Evolutionary conservation across 2,113 vertebrate genomes (phyloP).

Genomic region (Nycticryphes semicollaris): DNA sequence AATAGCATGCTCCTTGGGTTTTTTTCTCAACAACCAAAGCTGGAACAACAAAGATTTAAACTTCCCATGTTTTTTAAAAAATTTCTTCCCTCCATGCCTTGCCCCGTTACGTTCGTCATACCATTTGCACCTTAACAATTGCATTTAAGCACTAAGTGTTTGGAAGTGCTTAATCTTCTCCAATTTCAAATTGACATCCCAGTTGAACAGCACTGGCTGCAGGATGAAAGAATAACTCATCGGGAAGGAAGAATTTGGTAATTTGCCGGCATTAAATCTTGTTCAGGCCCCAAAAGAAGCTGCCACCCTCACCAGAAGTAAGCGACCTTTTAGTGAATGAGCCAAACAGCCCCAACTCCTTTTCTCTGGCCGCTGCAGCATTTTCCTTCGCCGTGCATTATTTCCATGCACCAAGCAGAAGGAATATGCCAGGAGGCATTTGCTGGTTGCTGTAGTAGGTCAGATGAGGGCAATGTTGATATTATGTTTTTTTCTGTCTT

Average conservation of each 20-base stretch:
- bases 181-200: background rate
- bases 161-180: background rate
- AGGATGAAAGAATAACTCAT: background rate
- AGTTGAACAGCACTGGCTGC: background rate
- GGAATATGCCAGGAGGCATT: background rate
- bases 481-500: background rate
- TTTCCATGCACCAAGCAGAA: background rate
- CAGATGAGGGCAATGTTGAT: background rate
- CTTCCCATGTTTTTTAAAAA: background rate
- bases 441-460: background rate
- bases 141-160: background rate
- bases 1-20: background rate
- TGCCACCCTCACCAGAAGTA: background rate
- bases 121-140: background rate
- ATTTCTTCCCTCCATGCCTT: background rate
- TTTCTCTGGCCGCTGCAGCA: background rate
- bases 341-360: background rate
- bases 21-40: background rate
- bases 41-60: background rate
- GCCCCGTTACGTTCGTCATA: rapidly evolving
- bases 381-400: background rate
- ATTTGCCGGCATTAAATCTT: background rate
- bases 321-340: background rate
- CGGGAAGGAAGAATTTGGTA: background rate
- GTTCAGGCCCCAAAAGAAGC: background rate